Evolutionary conservation across 2,113 vertebrate genomes (phyloP), one percentile per base, ranked within the genome.

Genomic region (Labrus mixtus): DNA sequence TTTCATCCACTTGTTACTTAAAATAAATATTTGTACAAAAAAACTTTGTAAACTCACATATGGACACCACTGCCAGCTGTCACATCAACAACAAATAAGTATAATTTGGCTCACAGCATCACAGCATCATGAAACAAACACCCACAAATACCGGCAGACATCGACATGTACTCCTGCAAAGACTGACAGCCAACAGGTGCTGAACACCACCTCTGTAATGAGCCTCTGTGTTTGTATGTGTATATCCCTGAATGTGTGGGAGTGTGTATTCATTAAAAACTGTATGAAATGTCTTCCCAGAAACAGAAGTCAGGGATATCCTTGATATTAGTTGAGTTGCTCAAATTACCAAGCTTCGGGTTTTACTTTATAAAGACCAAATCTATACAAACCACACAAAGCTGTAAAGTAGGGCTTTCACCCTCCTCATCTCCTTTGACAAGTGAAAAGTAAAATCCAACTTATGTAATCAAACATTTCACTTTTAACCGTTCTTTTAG

Each of bases 281-380:
- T 29, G n/a, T 3, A 57, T 16, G 53, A 39, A 55, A 22, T 12
- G 59, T 67, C 51, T 23, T 60, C 63, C 7, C 8, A 39, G 60
- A 73, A 68, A 75, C 46, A 62, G 15, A 62, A 9, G 66, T 39
- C 15, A 64, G 10, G 19, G 36, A 59, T 56, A 20, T 13, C 41
- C 61, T 69, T 29, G 12, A 50, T 37, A 5, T 29, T 41, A 17
- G 12, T 39, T 1, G 16, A 69, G 45, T 23, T 13, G 10, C 6
- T 56, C 56, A n/a, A 79, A 83, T 73, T 73, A 83, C 17, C 36
- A 59, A 51, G 46, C 74, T 65, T 54, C 50, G 57, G 43, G 22
- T 66, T 46, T 60, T 66, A 17, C 29, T 39, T 62, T 1, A 13
- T 61, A 17, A 15, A 43, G 15, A 65, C 6, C 41, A 41, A 73